A percentile compares a stretch with the other conserved stretches of the same genome.
These are phyloP conservation scores for human (Homo sapiens) DNA, from an alignment of 2,113 vertebrate genomes.

Conservation along the genomic window DNA sequence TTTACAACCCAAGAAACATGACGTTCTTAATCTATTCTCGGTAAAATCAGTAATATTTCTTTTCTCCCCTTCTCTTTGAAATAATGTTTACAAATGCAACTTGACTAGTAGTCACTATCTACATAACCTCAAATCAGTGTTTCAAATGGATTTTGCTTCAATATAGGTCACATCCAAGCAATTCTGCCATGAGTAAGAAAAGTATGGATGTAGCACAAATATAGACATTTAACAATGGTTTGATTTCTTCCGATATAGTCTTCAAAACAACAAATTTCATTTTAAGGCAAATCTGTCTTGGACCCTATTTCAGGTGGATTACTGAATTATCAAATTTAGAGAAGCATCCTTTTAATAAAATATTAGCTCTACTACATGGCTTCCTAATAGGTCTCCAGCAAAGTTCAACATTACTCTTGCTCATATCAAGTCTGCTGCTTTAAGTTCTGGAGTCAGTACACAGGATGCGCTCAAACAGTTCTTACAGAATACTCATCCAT, in stretches of 20 bases:
- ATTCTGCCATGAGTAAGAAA: conserved; percentile 26
- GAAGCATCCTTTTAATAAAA: background rate
- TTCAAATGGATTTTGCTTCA: background rate
- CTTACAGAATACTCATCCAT: background rate
- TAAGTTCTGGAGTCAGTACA: background rate
- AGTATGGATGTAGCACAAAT: background rate
- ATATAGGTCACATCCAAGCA: background rate
- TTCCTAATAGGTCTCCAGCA: background rate
- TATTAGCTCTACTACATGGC: background rate
- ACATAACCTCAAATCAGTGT: background rate
- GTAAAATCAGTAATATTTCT: background rate
- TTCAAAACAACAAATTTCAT: conserved; percentile 9
- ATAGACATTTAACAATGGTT: background rate
- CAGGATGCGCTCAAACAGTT: background rate
- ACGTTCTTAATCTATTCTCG: background rate
- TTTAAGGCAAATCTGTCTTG: background rate
- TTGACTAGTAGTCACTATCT: background rate
- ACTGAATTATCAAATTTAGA: conserved; percentile 9
- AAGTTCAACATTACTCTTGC: background rate
- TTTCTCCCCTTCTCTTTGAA: background rate
- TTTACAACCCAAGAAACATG: background rate
- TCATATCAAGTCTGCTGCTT: background rate
- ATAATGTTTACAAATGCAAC: conserved; percentile 7
- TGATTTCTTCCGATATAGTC: background rate
- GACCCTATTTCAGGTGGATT: background rate